Evolutionary conservation across 2,113 vertebrate genomes (phyloP).

Genomic region (Crotalus viridis): DNA sequence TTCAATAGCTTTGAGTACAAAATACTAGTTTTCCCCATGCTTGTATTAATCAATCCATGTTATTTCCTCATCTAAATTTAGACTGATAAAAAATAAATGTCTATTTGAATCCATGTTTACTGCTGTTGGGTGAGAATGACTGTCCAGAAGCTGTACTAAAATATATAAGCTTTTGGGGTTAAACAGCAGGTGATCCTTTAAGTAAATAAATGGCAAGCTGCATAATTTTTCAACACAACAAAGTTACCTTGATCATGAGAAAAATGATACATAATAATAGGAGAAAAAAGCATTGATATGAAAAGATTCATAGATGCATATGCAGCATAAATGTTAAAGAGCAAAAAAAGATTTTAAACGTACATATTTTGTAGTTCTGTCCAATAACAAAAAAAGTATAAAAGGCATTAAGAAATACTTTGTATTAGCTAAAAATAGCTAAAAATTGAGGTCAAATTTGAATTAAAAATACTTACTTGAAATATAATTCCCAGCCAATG

Average conservation of each 20-base stretch:
- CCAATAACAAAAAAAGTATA: neutral
- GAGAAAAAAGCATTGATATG: neutral
- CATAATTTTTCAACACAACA: neutral
- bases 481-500: neutral
- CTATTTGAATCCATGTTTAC: neutral
- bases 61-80: neutral
- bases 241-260: neutral
- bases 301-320: neutral
- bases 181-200: neutral
- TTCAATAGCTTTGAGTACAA: neutral
- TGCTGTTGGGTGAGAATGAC: neutral
- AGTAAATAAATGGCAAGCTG: neutral
- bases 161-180: neutral
- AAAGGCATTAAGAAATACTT: neutral
- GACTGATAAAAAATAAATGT: neutral
- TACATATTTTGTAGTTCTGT: neutral
- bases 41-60: neutral
- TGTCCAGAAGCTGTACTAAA: neutral
- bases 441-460: neutral
- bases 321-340: neutral
- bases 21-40: neutral
- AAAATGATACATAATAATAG: neutral
- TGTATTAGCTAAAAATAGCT: neutral
- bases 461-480: neutral
- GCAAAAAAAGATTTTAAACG: neutral